These are phyloP conservation scores for Heliconius ismenius DNA, from an alignment of 2,888 invertebrate genomes.

Conservation along the genomic window DNA sequence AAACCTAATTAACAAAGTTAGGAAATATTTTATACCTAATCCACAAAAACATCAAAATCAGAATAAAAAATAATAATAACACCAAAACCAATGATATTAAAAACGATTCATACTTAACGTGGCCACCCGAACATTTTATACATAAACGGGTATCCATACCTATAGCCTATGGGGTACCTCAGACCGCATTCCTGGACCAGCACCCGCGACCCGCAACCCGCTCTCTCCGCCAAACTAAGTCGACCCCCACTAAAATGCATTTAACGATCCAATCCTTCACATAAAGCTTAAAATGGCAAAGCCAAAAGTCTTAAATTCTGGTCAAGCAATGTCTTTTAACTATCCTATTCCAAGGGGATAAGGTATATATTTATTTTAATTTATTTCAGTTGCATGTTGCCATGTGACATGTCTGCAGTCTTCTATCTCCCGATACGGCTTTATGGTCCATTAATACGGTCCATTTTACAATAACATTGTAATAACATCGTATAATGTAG, in stretches of 20 bases:
- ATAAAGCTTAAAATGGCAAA: constrained; percentile 49
- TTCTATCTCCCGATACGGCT: constrained; percentile 9
- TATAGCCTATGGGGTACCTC: constrained; percentile 75
- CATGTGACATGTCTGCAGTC: constrained; percentile 34
- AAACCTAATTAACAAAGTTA: neutral
- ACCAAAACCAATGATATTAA: constrained; percentile 13
- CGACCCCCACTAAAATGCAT: constrained; percentile 8
- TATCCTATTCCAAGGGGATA: constrained; percentile 41
- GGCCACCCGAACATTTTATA: constrained; percentile 52
- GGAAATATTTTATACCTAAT: neutral
- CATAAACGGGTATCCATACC: constrained; percentile 64
- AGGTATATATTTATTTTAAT: constrained; percentile 41
- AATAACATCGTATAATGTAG: constrained; percentile 21
- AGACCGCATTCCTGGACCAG: constrained; percentile 75
- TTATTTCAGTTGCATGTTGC: constrained; percentile 42
- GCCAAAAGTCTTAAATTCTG: constrained; percentile 30
- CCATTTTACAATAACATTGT: constrained; percentile 26
- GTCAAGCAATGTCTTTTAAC: constrained; percentile 36
- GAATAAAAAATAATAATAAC: neutral
- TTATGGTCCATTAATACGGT: constrained; percentile 28
- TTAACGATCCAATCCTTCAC: neutral
- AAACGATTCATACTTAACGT: constrained; percentile 50
- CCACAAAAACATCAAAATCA: neutral
- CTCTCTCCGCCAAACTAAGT: constrained; percentile 49
- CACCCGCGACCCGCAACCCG: constrained; percentile 55